Evolutionary conservation across 2,113 vertebrate species (phyloP).

Genomic region (Varanus komodoensis): DNA sequence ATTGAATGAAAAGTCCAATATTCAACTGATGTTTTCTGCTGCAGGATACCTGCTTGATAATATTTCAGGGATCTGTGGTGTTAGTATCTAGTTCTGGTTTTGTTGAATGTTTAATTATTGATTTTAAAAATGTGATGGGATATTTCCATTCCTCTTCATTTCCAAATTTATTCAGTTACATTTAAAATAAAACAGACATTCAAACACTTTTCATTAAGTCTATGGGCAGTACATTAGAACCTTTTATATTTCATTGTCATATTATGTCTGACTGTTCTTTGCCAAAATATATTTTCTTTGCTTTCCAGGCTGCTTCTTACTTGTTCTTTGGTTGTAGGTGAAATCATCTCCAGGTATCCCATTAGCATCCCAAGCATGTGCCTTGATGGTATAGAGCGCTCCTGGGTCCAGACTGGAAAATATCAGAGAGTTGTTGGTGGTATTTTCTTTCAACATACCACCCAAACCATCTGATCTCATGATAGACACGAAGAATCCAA

Average conservation of each 20-base stretch:
- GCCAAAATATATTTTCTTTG: neutral
- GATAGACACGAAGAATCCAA: slow-evolving; percentile 84
- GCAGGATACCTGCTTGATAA: too few relatives aligned
- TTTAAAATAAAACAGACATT: neutral
- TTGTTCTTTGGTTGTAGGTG: slow-evolving; percentile 88
- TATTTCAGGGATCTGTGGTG: too few relatives aligned
- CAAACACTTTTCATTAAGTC: neutral
- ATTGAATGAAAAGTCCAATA: too few relatives aligned
- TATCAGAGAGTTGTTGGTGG: slow-evolving; percentile 78
- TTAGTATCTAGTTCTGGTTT: neutral
- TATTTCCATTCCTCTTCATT: neutral
- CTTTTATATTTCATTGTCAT: neutral
- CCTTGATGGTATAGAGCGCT: slow-evolving; percentile 87
- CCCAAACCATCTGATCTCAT: slow-evolving; percentile 83
- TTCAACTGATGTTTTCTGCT: too few relatives aligned
- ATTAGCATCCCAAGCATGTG: slow-evolving; percentile 83
- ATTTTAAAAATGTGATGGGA: neutral
- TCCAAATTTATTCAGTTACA: neutral
- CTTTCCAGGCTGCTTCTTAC: slow-evolving; percentile 75
- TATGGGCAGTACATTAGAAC: neutral
- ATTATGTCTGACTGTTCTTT: neutral
- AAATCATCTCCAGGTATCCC: slow-evolving; percentile 85
- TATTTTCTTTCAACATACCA: slow-evolving; percentile 81
- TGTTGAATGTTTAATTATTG: neutral
- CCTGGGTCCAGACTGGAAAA: slow-evolving; percentile 84